Evolutionary conservation across 2,113 vertebrate genomes (phyloP).

Genomic region (Aleadryas rufinucha): DNA sequence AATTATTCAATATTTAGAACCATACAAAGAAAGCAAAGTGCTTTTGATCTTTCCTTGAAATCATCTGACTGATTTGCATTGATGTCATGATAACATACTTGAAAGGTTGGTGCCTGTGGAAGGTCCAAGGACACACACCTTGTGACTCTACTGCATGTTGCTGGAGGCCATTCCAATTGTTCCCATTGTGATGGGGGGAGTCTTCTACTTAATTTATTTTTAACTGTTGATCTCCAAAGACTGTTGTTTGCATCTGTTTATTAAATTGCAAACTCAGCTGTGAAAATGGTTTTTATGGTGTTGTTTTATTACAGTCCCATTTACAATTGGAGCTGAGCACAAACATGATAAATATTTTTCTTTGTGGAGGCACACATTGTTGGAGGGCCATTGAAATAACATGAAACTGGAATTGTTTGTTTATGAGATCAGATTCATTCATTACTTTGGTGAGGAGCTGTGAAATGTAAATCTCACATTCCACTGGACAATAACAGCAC

Average conservation of each 20-base stretch:
- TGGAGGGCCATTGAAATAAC: conserved; percentile 69
- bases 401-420: conserved; percentile 69
- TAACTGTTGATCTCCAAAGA: conserved; percentile 68
- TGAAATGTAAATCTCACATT: conserved; percentile 79
- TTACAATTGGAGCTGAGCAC: conserved; percentile 56
- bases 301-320: conserved; percentile 61
- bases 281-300: conserved; percentile 73
- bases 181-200: conserved; percentile 47
- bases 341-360: conserved; percentile 75
- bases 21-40: not conserved
- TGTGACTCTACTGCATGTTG: not conserved
- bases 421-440: conserved; percentile 72
- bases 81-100: not conserved
- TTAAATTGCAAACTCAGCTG: conserved; percentile 74
- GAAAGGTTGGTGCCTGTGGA: not conserved
- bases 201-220: conserved; percentile 61
- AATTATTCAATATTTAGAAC: not conserved
- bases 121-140: conserved; percentile 17
- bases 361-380: conserved; percentile 61
- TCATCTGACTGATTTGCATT: conserved; percentile 6
- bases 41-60: not conserved
- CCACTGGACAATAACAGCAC: conserved; percentile 64
- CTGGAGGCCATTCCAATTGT: not conserved
- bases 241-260: conserved; percentile 75
- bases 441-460: conserved; percentile 74